Conservation (phyloP, 2,113 vertebrate species). For the Holacanthus passer region DNA sequence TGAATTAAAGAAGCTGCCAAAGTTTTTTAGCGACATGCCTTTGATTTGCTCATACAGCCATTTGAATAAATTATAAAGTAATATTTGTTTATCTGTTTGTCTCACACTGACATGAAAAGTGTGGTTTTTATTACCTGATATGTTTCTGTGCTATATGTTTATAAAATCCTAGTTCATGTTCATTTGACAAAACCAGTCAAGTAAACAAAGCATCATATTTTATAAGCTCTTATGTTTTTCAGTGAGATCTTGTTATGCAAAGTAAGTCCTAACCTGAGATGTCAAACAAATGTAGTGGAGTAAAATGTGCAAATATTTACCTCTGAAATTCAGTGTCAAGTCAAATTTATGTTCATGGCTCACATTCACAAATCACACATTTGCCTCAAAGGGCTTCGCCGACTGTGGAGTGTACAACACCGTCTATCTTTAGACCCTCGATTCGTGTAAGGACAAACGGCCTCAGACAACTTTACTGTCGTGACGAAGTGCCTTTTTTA, state of each 20-base stretch:
- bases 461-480: background rate
- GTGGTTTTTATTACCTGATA: too few species aligned
- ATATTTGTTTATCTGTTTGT: background rate
- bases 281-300: too few species aligned
- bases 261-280: background rate
- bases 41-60: too few species aligned
- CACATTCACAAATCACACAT: background rate
- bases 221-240: background rate
- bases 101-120: background rate
- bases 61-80: too few species aligned
- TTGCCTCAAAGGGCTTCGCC: background rate
- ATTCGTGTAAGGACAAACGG: background rate
- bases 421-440: too few species aligned
- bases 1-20: background rate
- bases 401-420: background rate
- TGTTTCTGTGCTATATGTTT: too few species aligned
- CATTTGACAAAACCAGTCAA: background rate
- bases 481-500: background rate
- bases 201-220: background rate
- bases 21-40: too few species aligned
- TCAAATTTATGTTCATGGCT: background rate
- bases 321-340: background rate
- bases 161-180: too few species aligned
- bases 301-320: background rate
- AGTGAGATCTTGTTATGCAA: background rate